Evolutionary conservation across 2,888 invertebrate genomes (phyloP).

Genomic region (Cremastinae sp.): DNA sequence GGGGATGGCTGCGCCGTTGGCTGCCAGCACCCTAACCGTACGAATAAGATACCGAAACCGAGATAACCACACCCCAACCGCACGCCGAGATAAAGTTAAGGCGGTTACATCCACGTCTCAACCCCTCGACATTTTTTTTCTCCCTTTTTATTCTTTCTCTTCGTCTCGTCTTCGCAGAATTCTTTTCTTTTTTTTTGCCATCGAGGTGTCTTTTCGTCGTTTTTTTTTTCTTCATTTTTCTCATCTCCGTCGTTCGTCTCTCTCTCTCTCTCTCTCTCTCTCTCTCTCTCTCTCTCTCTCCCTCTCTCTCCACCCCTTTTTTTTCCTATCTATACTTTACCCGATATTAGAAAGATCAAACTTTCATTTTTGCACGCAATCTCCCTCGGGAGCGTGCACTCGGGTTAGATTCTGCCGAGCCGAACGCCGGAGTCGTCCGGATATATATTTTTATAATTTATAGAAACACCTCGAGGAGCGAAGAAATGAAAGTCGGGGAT

Average conservation of each 20-base stretch:
- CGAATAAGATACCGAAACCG: constrained; percentile 50
- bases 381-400: constrained; percentile 37
- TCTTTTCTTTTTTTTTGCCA: constrained; percentile 10
- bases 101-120: constrained; percentile 64
- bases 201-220: constrained; percentile 19
- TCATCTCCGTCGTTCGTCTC: constrained; percentile 13
- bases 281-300: constrained; percentile 15
- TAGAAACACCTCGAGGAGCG: constrained; percentile 15
- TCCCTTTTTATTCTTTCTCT: constrained; percentile 29
- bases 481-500: background rate
- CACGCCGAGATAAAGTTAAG: constrained; percentile 73
- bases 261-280: constrained; percentile 9
- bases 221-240: constrained; percentile 26
- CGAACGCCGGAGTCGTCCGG: constrained; percentile 13
- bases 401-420: constrained; percentile 5
- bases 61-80: constrained; percentile 72
- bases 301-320: constrained; percentile 8
- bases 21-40: constrained; percentile 27
- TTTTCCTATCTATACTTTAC: constrained; percentile 11
- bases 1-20: constrained; percentile 32
- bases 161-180: constrained; percentile 5
- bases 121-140: background rate
- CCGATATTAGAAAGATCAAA: constrained; percentile 30
- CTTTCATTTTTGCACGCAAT: constrained; percentile 43
- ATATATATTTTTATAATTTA: constrained; percentile 45